Percentiles rank a stretch among this genome's conserved stretches.
Evolutionary conservation across 2,888 invertebrate species (phyloP).

Genomic region (Coecobrya sp.): DNA sequence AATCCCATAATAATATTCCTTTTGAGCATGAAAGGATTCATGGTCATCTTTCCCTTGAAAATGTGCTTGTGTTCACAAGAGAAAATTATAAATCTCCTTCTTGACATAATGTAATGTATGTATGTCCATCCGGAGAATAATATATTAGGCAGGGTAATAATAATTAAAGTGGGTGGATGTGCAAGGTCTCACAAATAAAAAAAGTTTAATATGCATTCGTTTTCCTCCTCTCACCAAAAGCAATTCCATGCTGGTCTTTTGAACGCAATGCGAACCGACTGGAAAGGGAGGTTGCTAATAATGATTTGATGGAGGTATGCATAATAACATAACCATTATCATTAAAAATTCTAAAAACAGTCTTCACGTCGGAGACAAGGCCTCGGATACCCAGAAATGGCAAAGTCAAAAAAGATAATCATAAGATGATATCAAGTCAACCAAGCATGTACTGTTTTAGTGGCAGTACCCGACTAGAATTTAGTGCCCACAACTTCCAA

Average conservation of each 20-base stretch:
- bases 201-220: not conserved
- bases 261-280: not conserved
- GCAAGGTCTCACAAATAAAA: conserved; percentile 53
- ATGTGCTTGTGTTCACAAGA: not conserved
- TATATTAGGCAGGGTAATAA: conserved; percentile 47
- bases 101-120: conserved; percentile 10
- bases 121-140: conserved; percentile 2
- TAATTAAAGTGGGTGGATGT: conserved; percentile 67
- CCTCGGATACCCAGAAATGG: conserved; percentile 59
- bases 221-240: not conserved
- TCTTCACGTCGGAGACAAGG: not conserved
- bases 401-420: not conserved
- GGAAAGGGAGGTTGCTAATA: not conserved
- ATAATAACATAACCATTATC: conserved; percentile 19
- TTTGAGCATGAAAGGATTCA: not conserved
- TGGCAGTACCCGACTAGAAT: not conserved
- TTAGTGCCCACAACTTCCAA: not conserved
- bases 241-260: not conserved
- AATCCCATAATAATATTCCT: conserved; percentile 46
- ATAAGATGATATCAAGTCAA: not conserved
- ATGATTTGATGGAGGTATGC: conserved; percentile 30
- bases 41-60: conserved; percentile 5
- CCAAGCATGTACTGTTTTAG: too few species aligned
- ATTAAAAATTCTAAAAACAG: conserved; percentile 62
- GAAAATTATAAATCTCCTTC: not conserved